Percentiles rank a stretch among this genome's conserved stretches.
Evolutionary conservation across 2,113 vertebrate genomes (phyloP).

Genomic region (Prunella himalayana): DNA sequence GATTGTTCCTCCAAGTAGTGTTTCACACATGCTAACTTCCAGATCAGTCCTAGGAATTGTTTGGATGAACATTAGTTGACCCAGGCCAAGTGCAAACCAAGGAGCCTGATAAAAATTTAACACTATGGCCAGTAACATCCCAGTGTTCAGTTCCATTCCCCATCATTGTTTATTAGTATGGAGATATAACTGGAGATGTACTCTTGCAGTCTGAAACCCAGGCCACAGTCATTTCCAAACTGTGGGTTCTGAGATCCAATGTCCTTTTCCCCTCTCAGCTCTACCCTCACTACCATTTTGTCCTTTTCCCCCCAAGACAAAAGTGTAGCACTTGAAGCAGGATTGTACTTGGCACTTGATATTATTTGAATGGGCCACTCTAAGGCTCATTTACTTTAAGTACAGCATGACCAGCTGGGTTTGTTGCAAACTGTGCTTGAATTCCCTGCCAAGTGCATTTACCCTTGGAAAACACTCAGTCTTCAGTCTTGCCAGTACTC

Average conservation of each 20-base stretch:
- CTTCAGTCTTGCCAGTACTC: neutral
- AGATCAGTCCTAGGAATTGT: neutral
- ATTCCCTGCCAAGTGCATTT: neutral
- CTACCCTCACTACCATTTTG: neutral
- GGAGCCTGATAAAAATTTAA: neutral
- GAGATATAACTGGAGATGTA: neutral
- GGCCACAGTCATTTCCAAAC: neutral
- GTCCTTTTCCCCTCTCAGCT: neutral
- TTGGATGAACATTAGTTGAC: neutral
- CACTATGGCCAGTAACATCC: neutral
- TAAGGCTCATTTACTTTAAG: slow-evolving; percentile 4
- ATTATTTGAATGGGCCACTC: neutral
- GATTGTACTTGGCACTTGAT: neutral
- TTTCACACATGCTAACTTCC: neutral
- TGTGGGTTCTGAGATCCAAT: neutral
- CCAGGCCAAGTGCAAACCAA: neutral
- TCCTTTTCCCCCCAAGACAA: neutral
- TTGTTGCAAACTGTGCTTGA: neutral
- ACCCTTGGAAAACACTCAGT: neutral
- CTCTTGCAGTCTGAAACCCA: neutral
- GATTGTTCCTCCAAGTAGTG: neutral
- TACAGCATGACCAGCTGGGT: neutral
- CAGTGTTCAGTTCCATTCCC: neutral
- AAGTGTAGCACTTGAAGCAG: neutral
- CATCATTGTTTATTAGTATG: neutral